Conservation (phyloP, 1,140 invertebrate genomes). For the Melanaphis sacchari region DNA sequence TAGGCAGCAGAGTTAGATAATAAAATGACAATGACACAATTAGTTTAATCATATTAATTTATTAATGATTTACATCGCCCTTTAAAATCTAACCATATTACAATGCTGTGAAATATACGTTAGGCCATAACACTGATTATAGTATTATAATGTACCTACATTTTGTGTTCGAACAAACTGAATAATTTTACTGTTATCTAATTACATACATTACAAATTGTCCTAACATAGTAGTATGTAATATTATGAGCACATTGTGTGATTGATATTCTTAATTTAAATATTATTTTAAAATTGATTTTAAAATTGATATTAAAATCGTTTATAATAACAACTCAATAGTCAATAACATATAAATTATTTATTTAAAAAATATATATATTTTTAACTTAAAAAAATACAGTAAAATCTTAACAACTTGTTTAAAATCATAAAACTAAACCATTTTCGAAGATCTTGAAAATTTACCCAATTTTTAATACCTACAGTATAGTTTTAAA, state of each 20-base stretch:
- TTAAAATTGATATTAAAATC: not conserved
- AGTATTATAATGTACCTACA: not conserved
- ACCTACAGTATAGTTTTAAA: not conserved
- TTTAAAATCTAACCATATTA: not conserved
- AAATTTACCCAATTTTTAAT: not conserved
- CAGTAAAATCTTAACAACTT: not conserved
- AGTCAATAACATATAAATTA: not conserved
- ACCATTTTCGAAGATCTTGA: not conserved
- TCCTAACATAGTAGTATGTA: not conserved
- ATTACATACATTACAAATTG: not conserved
- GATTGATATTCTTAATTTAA: not conserved
- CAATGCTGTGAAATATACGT: not conserved
- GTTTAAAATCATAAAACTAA: not conserved
- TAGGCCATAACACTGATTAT: not conserved
- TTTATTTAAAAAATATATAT: not conserved
- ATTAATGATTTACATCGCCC: not conserved
- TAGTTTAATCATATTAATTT: not conserved
- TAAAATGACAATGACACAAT: not conserved
- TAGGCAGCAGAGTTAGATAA: not conserved
- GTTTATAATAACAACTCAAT: not conserved
- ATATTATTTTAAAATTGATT: not conserved
- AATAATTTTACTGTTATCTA: not conserved
- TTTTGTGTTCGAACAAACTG: not conserved
- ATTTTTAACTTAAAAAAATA: not conserved
- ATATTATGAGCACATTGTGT: not conserved